Conservation (phyloP, 2,888 invertebrate species). For the Cheilosia urbana region DNA sequence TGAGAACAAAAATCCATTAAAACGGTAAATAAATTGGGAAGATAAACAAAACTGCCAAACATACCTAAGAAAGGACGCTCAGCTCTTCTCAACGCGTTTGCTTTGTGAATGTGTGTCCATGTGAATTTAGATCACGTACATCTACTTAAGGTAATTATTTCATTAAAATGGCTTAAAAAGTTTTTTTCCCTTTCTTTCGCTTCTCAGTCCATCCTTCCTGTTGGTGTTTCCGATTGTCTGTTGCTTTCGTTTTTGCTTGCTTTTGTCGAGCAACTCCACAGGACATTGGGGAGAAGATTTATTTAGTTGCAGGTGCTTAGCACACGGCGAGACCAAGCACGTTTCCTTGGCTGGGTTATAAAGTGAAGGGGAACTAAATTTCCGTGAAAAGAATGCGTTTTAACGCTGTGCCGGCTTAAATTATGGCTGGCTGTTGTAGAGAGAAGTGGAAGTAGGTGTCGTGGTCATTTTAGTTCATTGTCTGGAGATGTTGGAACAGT, state of each 20-base stretch:
- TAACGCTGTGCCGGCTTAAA: slow-evolving; percentile 54
- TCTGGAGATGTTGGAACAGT: neutral
- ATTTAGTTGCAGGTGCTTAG: slow-evolving; percentile 73
- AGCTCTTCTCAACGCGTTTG: neutral
- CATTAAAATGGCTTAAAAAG: slow-evolving; percentile 73
- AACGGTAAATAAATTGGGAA: slow-evolving; percentile 67
- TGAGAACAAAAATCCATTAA: slow-evolving; percentile 61
- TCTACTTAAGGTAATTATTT: slow-evolving; percentile 76
- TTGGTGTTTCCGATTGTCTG: slow-evolving; percentile 60
- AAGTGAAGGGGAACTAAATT: slow-evolving; percentile 67
- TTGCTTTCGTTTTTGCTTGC: slow-evolving; percentile 35
- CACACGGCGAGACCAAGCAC: slow-evolving; percentile 60
- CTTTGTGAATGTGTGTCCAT: slow-evolving; percentile 24
- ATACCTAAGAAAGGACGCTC: slow-evolving; percentile 22
- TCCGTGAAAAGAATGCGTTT: slow-evolving; percentile 73
- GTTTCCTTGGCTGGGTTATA: slow-evolving; percentile 60
- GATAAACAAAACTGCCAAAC: slow-evolving; percentile 55
- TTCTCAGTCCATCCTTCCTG: slow-evolving; percentile 31
- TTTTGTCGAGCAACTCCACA: slow-evolving; percentile 14
- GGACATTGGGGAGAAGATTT: slow-evolving; percentile 59
- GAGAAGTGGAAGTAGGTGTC: neutral
- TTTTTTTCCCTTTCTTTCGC: neutral
- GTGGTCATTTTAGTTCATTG: slow-evolving; percentile 34
- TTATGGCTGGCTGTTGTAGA: slow-evolving; percentile 46
- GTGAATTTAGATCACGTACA: slow-evolving; percentile 67